These are phyloP conservation scores for Oreochromis aureus DNA, from an alignment of 2,113 vertebrate genomes.

Conservation along the genomic window DNA sequence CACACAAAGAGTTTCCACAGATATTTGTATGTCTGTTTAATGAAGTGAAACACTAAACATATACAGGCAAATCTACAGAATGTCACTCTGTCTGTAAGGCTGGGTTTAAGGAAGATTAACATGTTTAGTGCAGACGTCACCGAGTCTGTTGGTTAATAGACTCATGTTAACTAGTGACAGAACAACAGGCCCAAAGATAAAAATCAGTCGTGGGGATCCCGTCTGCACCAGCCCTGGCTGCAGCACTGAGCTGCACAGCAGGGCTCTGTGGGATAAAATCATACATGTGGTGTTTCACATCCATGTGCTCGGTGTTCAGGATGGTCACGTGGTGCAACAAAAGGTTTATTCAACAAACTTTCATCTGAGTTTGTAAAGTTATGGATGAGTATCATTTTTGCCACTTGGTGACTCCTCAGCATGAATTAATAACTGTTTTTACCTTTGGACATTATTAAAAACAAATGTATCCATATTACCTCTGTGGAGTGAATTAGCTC, in stretches of 20 bases:
- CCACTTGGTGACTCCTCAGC: not conserved
- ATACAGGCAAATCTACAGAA: not conserved
- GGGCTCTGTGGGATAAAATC: not conserved
- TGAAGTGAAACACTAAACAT: not conserved
- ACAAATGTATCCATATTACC: not conserved
- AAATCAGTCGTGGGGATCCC: not conserved
- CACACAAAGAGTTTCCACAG: not conserved
- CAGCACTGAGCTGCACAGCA: not conserved
- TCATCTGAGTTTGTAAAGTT: not conserved
- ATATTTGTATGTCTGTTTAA: not conserved
- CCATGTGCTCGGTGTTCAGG: not conserved
- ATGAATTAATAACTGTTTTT: not conserved
- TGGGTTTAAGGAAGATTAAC: not conserved
- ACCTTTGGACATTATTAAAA: not conserved
- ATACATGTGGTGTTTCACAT: not conserved
- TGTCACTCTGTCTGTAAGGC: not conserved
- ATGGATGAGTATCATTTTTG: rapidly evolving
- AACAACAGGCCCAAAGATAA: not conserved
- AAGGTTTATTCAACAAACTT: not conserved
- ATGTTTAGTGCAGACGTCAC: not conserved
- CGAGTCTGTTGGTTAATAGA: not conserved
- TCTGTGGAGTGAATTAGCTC: not conserved
- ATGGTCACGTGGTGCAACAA: not conserved
- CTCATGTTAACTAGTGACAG: not conserved
- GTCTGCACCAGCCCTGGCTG: not conserved